Percentiles rank a stretch among this genome's conserved stretches.
Conservation (phyloP, 2,888 invertebrate species). For the Patella caerulea region DNA sequence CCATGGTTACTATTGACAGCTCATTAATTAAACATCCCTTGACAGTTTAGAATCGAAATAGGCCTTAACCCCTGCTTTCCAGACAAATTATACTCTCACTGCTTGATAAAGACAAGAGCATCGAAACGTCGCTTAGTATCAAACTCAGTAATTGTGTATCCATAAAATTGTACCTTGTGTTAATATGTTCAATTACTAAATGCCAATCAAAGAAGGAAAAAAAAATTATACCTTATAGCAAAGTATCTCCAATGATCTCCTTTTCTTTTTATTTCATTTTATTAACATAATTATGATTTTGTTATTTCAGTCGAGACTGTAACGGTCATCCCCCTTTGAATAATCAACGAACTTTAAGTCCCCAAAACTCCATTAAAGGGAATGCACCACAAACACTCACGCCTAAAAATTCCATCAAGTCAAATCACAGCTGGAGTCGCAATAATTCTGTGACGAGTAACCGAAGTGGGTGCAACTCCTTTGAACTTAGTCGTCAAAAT, state of each 20-base stretch:
- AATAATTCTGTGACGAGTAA: conserved; percentile 68
- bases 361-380: conserved; percentile 81
- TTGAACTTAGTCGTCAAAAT: conserved; percentile 67
- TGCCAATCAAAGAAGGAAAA: too few species aligned
- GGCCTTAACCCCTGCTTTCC: background rate
- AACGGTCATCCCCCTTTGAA: conserved; percentile 74
- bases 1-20: background rate
- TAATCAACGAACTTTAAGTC: conserved; percentile 75
- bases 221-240: too few species aligned
- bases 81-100: too few species aligned
- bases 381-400: conserved; percentile 51
- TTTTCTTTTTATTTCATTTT: background rate
- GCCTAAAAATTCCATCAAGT: conserved; percentile 62
- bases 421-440: conserved; percentile 55
- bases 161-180: too few species aligned
- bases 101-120: too few species aligned
- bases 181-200: too few species aligned
- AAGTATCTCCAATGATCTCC: too few species aligned
- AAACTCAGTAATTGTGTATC: too few species aligned
- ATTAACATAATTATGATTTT: background rate
- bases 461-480: conserved; percentile 59
- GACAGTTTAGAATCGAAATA: background rate
- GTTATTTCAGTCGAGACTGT: conserved; percentile 75
- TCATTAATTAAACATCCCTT: background rate
- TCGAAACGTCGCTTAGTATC: too few species aligned